Base-by-base conservation (phyloP, 2,113 vertebrate genomes). In the Peucedramus taeniatus region DNA sequence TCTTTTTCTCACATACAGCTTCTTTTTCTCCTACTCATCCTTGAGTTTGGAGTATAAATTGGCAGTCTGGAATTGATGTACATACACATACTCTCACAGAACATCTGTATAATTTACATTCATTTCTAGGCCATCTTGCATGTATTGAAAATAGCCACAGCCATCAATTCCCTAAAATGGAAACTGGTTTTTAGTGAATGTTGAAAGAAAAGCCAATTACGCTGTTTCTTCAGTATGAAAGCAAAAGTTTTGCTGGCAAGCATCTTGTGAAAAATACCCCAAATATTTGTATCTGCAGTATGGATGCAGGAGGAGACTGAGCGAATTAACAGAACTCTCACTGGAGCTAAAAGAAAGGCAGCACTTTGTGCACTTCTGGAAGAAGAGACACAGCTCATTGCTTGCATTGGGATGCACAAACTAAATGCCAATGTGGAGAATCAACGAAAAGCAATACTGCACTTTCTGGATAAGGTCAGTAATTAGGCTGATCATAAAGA, bases 281-380 rank as follows among this genome's bases (percentile, higher is more conserved):
- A 50, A 90, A 94, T 65, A 79, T 87, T 61, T 93, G 16, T 96
- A 13, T 72, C 51, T 97, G 15, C 95, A 99, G 99, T 97, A 42
- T 99, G 99, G 99, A 94, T 97, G 78, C 64, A 84, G 42, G 98
- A 99, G 89, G 98, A 99, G 96, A 81, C 97, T 42, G 89, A 96
- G 42, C 50, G 4, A 26, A 98, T 99, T 94, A 97, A 98, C 93
- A 92, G 84, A 7, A 89, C 84, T 70, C 94, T 98, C 42, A 94
- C 54, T 69, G 99, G 99, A 71, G 98, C 98, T 2, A 98, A 99
- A 97, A 98, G 98, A 96, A 99, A 99, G 92, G 98, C 98, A 7
- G 98, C 98, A 11, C 97, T 99, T 40, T 99, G 98, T 86, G 96
- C 90, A n/a, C 98, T 99, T 71, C 92, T 99, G 93, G 98, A 99